Conservation (phyloP, 2,113 vertebrate genomes). For the Gyps fulvus region DNA sequence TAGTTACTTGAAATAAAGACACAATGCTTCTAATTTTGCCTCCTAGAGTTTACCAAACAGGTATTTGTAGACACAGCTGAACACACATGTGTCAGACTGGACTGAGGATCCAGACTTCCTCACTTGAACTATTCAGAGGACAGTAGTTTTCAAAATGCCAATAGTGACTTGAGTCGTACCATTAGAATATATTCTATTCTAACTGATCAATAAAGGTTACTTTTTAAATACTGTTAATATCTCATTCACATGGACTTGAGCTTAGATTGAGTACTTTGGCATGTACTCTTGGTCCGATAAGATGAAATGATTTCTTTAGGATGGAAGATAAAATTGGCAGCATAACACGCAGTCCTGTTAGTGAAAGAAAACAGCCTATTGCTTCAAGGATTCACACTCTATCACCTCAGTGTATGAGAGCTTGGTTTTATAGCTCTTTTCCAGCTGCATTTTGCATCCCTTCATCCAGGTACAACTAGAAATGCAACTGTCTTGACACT, state of each 20-base stretch:
- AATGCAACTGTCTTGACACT: background rate
- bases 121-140: background rate
- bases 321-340: background rate
- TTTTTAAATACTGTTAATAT: background rate
- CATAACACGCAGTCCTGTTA: background rate
- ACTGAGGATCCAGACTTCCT: background rate
- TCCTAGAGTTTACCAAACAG: background rate
- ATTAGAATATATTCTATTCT: background rate
- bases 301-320: background rate
- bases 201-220: background rate
- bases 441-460: background rate
- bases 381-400: background rate
- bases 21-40: background rate
- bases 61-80: background rate
- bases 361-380: background rate
- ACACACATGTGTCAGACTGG: background rate
- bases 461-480: background rate
- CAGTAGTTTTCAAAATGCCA: background rate
- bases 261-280: background rate
- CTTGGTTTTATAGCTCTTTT: background rate
- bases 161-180: background rate
- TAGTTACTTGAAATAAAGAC: background rate
- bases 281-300: background rate
- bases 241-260: background rate
- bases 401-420: accelerated